phyloP scores from a whole-genome alignment of 1,140 invertebrate genomes.

The Elymnias hypermnestra region DNA sequence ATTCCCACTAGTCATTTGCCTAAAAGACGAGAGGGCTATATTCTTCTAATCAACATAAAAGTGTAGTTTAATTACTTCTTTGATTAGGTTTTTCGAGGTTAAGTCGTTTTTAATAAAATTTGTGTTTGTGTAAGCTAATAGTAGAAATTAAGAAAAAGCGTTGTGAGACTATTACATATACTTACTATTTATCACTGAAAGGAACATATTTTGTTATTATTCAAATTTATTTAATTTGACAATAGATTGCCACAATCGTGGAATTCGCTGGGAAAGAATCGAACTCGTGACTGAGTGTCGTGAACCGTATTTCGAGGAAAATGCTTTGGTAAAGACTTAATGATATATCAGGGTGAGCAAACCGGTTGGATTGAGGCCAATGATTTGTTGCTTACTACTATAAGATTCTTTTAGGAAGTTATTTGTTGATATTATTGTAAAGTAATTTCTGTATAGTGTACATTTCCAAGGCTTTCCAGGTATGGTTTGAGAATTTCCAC shows the following conservation, averaged over 20 bases:
- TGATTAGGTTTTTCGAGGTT: too few species aligned
- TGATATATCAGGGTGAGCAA: conserved; percentile 1
- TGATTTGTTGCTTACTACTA: conserved; percentile 4
- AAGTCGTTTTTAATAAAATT: too few species aligned
- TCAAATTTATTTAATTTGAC: neutral
- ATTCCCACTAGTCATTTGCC: conserved; percentile 24
- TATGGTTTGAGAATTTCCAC: too few species aligned
- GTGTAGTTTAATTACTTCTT: too few species aligned
- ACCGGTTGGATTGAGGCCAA: neutral
- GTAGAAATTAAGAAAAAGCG: too few species aligned
- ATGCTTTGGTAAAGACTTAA: conserved; percentile 10
- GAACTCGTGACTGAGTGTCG: conserved; percentile 13
- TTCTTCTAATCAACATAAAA: too few species aligned
- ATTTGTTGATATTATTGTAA: too few species aligned
- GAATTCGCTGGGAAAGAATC: conserved; percentile 9
- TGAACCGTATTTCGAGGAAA: conserved; percentile 6
- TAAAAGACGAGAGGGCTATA: too few species aligned
- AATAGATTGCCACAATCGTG: conserved; percentile 10
- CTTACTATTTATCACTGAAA: neutral
- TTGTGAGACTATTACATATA: neutral
- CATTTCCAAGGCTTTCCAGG: too few species aligned
- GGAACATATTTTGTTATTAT: neutral
- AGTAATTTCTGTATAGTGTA: too few species aligned
- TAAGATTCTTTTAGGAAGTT: too few species aligned
- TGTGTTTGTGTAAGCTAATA: too few species aligned